Conservation (phyloP, 2,797 vertebrate species). For the Aphelocoma californica region DNA sequence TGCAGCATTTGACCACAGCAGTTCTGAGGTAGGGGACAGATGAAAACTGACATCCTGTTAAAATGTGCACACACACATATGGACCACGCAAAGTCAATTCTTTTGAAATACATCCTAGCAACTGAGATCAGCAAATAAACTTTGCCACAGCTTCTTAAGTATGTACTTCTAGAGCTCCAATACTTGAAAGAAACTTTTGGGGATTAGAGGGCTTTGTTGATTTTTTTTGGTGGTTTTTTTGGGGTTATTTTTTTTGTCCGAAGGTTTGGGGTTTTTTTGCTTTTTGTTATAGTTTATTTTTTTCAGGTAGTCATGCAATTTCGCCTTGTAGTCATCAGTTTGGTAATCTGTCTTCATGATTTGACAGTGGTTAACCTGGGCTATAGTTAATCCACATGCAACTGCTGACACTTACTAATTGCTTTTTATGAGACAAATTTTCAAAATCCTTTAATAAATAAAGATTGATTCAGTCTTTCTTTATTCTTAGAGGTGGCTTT, state of each 20-base stretch:
- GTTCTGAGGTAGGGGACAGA: neutral
- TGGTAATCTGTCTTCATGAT: neutral
- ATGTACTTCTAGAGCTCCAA: neutral
- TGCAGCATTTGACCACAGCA: neutral
- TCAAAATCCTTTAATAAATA: neutral
- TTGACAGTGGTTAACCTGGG: neutral
- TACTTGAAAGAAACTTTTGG: neutral
- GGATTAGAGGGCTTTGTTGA: no score
- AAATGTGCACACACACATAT: neutral
- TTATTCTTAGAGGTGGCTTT: neutral
- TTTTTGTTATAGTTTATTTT: rapidly evolving
- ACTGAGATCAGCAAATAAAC: neutral
- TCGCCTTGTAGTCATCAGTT: neutral
- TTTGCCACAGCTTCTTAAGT: neutral
- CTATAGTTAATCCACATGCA: neutral
- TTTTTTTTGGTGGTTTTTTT: neutral
- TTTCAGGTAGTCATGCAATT: neutral
- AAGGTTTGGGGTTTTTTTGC: neutral
- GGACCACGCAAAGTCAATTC: neutral
- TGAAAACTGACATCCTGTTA: slow-evolving; percentile 23
- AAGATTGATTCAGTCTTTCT: neutral
- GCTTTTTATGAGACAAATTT: neutral
- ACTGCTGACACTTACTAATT: neutral
- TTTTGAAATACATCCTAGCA: neutral
- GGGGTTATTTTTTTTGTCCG: neutral